Base-by-base conservation (phyloP, 37 sponge, comb jelly and placozoan species). In the Hexactinellida sp. region DNA sequence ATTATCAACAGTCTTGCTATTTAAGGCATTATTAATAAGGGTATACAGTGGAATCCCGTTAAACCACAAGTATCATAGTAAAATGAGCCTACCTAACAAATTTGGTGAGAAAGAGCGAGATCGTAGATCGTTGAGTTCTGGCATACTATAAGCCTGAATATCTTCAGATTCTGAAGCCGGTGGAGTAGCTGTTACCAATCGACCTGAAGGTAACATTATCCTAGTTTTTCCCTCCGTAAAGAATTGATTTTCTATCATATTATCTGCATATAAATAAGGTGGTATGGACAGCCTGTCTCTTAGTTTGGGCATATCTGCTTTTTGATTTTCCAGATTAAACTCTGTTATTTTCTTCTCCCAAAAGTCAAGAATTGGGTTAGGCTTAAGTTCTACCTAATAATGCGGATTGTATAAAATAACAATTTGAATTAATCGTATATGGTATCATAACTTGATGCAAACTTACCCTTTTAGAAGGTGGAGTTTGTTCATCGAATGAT, bases 391-490 rank as follows among this genome's bases (percentile, higher is more conserved):
- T 23, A 23, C 76, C 76, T 63, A 63, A 21, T 63, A 41, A n/a
- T n/a, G n/a, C n/a, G n/a, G n/a, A n/a, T n/a, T n/a, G n/a, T n/a
- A n/a, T n/a, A n/a, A n/a, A n/a, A n/a, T n/a, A n/a, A n/a, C n/a
- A n/a, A n/a, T n/a, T n/a, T n/a, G n/a, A n/a, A n/a, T n/a, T n/a
- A n/a, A n/a, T n/a, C n/a, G n/a, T n/a, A n/a, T n/a, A n/a, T n/a
- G n/a, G n/a, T n/a, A n/a, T n/a, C n/a, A n/a, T n/a, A n/a, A n/a
- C n/a, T n/a, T n/a, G n/a, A n/a, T n/a, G n/a, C n/a, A n/a, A n/a
- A n/a, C 76, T 63, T 63, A 63, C 76, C 76, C 76, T 63, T 63
- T 63, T 63, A 1, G 76, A 63, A 25, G 76, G 76, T n/a, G 76
- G 76, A 10, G 76, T 63, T 47, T 47, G 9, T 63, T 63, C 76